A percentile compares a stretch with the other conserved stretches of the same genome.
These are phyloP conservation scores for Lepidocolaptes lacrymiger DNA, from an alignment of 2,797 vertebrate genomes.

Conservation along the genomic window DNA sequence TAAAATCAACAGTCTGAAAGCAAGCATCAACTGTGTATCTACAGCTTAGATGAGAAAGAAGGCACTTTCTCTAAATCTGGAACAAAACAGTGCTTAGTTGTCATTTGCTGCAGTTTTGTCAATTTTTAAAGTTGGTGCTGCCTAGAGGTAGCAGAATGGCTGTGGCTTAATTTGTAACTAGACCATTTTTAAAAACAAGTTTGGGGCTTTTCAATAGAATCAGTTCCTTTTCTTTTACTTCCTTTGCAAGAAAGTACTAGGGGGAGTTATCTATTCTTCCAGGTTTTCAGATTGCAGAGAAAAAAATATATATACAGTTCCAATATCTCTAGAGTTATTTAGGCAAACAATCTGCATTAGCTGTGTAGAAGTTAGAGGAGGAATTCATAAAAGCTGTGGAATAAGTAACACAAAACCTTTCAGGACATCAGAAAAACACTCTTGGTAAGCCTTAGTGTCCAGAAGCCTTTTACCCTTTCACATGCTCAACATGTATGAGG, in stretches of 20 bases:
- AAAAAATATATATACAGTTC: not conserved
- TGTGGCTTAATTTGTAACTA: not conserved
- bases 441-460: not conserved
- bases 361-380: not conserved
- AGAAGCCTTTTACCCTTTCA: not conserved
- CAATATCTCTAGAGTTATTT: not conserved
- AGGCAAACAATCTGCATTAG: not conserved
- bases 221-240: not conserved
- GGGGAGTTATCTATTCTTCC: not conserved
- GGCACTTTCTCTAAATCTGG: not conserved
- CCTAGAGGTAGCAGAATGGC: not conserved
- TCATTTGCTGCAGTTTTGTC: not conserved
- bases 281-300: not conserved
- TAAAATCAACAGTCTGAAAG: not conserved
- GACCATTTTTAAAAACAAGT: not conserved
- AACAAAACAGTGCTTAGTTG: not conserved
- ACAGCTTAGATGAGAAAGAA: not conserved
- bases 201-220: not conserved
- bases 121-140: not conserved
- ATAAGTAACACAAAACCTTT: not conserved
- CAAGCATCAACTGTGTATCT: not conserved
- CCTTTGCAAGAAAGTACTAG: not conserved
- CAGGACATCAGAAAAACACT: not conserved
- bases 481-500: not conserved
- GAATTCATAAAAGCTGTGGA: not conserved